phyloP scores from a whole-genome alignment of 2,797 vertebrate species.

The Sparus aurata region DNA sequence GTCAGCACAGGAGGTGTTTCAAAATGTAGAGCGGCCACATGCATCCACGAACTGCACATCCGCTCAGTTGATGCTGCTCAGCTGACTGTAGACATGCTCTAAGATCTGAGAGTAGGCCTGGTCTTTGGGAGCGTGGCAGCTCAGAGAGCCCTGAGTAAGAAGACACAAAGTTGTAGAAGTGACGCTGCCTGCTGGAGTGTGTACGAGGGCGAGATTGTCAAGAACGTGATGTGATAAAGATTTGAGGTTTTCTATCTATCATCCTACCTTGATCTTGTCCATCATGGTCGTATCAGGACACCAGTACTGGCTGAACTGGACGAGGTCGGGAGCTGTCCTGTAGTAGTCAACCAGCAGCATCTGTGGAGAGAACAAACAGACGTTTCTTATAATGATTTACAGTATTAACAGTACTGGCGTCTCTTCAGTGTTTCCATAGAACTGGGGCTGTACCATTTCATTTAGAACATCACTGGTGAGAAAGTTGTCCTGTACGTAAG shows the following conservation, averaged over 20 bases:
- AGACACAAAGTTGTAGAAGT: not conserved
- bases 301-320: slow-evolving; percentile 94
- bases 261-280: slow-evolving; percentile 94
- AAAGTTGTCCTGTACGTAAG: slow-evolving; percentile 96
- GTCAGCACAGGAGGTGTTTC: slow-evolving; percentile 16
- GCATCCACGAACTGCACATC: slow-evolving; percentile 23
- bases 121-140: slow-evolving; percentile 94
- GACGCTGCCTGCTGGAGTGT: not conserved
- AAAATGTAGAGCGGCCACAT: not conserved
- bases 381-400: not conserved
- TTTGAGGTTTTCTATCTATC: not conserved
- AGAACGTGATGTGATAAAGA: not conserved
- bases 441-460: slow-evolving; percentile 90
- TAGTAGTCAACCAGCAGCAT: slow-evolving; percentile 95
- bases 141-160: slow-evolving; percentile 90
- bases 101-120: slow-evolving; percentile 92
- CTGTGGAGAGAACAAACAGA: slow-evolving; percentile 72
- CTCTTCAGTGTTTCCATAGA: not conserved
- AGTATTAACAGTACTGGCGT: not conserved
- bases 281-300: slow-evolving; percentile 93
- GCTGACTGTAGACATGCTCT: slow-evolving; percentile 93
- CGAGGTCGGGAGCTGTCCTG: slow-evolving; percentile 91
- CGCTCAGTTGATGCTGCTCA: slow-evolving; percentile 82
- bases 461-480: slow-evolving; percentile 96
- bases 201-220: not conserved